Percentiles rank a stretch among this genome's conserved stretches.
These are phyloP conservation scores for Drosophila peninsularis DNA, from an alignment of 2,888 invertebrate species.

Conservation along the genomic window DNA sequence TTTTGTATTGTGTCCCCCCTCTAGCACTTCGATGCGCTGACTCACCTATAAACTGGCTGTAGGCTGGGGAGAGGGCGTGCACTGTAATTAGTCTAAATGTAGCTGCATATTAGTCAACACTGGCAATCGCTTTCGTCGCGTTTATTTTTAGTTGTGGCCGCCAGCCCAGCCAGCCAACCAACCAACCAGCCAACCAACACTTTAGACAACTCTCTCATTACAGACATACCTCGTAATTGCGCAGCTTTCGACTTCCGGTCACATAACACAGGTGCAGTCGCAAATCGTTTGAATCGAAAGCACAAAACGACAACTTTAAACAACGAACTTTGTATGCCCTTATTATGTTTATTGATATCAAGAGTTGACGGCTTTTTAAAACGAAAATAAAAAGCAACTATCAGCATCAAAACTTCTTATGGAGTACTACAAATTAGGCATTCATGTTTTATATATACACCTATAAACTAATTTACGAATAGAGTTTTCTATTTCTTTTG, in stretches of 20 bases:
- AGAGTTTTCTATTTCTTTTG: too few relatives aligned
- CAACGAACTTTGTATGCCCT: slow-evolving; percentile 30
- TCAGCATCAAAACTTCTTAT: too few relatives aligned
- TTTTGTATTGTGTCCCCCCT: background rate
- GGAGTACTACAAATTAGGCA: too few relatives aligned
- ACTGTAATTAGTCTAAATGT: slow-evolving; percentile 69
- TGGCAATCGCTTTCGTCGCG: slow-evolving; percentile 36
- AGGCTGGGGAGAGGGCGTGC: slow-evolving; percentile 14
- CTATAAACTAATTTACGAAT: too few relatives aligned
- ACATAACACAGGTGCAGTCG: slow-evolving; percentile 62
- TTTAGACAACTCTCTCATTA: slow-evolving; percentile 50
- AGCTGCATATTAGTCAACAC: slow-evolving; percentile 60
- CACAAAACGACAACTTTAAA: background rate
- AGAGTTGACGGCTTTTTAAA: background rate
- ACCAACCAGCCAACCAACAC: slow-evolving; percentile 11
- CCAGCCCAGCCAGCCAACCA: slow-evolving; percentile 11
- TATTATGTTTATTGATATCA: background rate
- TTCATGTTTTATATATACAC: too few relatives aligned
- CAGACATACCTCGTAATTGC: slow-evolving; percentile 54
- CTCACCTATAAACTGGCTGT: slow-evolving; percentile 37
- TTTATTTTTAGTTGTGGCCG: slow-evolving; percentile 33
- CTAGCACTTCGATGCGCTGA: slow-evolving; percentile 37
- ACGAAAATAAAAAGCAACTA: too few relatives aligned
- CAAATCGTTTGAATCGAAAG: slow-evolving; percentile 27
- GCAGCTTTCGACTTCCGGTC: slow-evolving; percentile 67